Conservation (phyloP, 2,113 vertebrate species). For the Tragelaphus imberbis region DNA sequence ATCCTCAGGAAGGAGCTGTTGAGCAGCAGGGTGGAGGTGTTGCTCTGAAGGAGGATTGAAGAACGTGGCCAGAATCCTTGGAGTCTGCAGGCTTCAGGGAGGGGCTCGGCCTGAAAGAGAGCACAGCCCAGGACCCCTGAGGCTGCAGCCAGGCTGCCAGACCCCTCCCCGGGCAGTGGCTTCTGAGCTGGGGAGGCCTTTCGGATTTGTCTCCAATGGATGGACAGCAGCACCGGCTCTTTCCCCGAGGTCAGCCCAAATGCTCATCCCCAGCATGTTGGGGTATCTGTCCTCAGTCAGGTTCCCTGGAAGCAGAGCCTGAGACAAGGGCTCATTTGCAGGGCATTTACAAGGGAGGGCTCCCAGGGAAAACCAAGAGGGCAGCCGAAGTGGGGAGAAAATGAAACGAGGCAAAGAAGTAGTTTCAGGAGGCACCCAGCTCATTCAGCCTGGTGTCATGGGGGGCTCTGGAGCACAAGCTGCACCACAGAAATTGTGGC, state of each 20-base stretch:
- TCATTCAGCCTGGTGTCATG: neutral
- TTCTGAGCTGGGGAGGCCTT: neutral
- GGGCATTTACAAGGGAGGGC: neutral
- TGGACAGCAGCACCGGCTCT: rapidly evolving
- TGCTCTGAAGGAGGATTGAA: slow-evolving; percentile 72
- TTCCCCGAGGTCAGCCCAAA: neutral
- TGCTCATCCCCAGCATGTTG: neutral
- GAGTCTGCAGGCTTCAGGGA: slow-evolving; percentile 73
- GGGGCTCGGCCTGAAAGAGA: slow-evolving; percentile 61
- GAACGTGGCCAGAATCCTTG: slow-evolving; percentile 70
- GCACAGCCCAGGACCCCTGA: neutral
- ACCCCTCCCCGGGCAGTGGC: neutral
- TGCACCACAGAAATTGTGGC: neutral
- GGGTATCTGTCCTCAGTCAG: neutral
- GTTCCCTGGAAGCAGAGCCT: neutral
- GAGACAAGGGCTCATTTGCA: rapidly evolving
- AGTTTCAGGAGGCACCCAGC: neutral
- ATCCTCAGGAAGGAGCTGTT: slow-evolving; percentile 73
- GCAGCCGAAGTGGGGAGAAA: neutral
- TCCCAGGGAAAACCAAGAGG: too few species aligned
- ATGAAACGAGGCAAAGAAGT: neutral
- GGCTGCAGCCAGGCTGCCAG: neutral
- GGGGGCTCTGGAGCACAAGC: neutral
- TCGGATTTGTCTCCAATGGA: neutral
- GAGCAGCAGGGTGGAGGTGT: slow-evolving; percentile 52